Conservation (phyloP, 2,113 vertebrate species). For the Girardinichthys multiradiatus region DNA sequence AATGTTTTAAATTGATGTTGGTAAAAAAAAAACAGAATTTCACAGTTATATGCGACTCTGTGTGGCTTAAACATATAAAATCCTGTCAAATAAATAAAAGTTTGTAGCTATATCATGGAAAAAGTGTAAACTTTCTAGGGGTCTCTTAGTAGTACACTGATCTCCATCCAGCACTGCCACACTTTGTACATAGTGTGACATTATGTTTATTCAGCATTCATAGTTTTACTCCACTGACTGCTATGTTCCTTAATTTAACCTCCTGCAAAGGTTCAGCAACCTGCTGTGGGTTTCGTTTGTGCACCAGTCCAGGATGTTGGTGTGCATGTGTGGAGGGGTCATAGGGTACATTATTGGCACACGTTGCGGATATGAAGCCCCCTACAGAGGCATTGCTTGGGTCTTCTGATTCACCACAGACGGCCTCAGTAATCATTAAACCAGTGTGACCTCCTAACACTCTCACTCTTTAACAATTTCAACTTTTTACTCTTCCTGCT, state of each 20-base stretch:
- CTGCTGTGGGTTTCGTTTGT: constrained; percentile 42
- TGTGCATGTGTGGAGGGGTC: constrained; percentile 42
- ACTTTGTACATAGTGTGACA: constrained; percentile 39
- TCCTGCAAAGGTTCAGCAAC: constrained; percentile 25
- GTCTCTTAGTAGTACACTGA: constrained; percentile 20
- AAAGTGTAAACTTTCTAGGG: too few relatives aligned
- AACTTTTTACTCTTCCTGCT: constrained; percentile 37
- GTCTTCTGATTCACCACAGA: constrained; percentile 49
- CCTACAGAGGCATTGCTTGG: constrained; percentile 43
- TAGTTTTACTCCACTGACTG: constrained; percentile 19
- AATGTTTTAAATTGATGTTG: not conserved
- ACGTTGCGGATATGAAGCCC: constrained; percentile 68
- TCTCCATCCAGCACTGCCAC: constrained; percentile 14
- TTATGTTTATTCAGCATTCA: constrained; percentile 26
- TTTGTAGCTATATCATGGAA: not conserved
- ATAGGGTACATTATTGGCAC: constrained; percentile 53
- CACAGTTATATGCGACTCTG: too few relatives aligned
- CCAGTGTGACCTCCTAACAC: constrained; percentile 60
- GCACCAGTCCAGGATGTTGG: constrained; percentile 31
- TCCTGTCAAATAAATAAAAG: not conserved
- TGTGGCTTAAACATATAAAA: too few relatives aligned
- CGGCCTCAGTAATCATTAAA: constrained; percentile 68
- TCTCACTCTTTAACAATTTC: constrained; percentile 37
- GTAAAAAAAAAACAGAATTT: too few relatives aligned
- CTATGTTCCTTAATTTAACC: constrained; percentile 29